Evolutionary conservation across 2,888 invertebrate genomes (phyloP).

Genomic region (Dilophus febrilis): DNA sequence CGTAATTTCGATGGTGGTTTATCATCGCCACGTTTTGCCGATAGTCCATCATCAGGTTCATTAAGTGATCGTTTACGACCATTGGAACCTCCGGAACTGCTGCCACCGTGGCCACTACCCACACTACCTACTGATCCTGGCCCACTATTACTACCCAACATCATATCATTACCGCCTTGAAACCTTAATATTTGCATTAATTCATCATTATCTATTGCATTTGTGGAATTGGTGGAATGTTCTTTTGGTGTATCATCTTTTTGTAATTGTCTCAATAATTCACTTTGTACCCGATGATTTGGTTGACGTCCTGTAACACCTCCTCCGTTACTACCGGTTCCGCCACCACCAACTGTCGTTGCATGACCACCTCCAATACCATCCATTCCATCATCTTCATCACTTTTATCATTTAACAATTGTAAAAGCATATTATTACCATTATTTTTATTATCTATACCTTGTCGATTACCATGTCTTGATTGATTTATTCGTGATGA

Average conservation of each 20-base stretch:
- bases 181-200: conserved; percentile 27
- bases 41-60: conserved; percentile 37
- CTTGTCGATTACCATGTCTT: neutral
- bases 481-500: neutral
- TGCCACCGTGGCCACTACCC: too few species aligned
- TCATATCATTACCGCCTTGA: conserved; percentile 23
- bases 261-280: conserved; percentile 36
- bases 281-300: conserved; percentile 28
- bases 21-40: conserved; percentile 25
- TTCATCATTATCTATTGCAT: conserved; percentile 26
- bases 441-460: conserved; percentile 22
- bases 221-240: conserved; percentile 18
- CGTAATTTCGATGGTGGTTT: conserved; percentile 48
- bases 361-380: too few species aligned
- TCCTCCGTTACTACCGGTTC: too few species aligned
- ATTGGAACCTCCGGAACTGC: conserved; percentile 15
- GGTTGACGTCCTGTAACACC: neutral
- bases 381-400: conserved; percentile 52
- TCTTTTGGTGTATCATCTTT: conserved; percentile 25
- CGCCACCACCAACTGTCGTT: too few species aligned
- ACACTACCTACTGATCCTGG: too few species aligned
- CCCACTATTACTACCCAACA: too few species aligned
- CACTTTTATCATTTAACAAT: conserved; percentile 66
- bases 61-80: conserved; percentile 44
- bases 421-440: conserved; percentile 47